These are phyloP conservation scores for Oxytorus armatus DNA, from an alignment of 2,888 invertebrate species.

Conservation along the genomic window DNA sequence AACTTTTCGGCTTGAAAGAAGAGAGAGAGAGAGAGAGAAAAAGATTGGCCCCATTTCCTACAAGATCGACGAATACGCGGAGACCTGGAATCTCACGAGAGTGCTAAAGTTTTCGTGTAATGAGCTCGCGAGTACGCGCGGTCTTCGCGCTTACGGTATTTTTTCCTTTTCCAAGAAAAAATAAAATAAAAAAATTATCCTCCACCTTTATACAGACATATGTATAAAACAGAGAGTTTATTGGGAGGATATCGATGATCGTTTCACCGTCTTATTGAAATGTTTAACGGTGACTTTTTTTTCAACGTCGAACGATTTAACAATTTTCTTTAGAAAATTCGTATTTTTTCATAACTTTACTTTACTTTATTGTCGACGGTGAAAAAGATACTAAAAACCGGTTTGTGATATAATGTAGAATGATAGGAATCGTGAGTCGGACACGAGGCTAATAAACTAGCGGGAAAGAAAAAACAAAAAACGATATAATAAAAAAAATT, in stretches of 20 bases:
- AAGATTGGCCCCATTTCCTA: constrained; percentile 52
- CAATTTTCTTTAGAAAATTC: constrained; percentile 8
- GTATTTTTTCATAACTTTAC: too few relatives aligned
- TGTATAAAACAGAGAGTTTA: constrained; percentile 15
- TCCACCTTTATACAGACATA: constrained; percentile 12
- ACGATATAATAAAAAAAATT: too few relatives aligned
- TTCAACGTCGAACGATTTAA: not conserved
- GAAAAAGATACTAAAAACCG: too few relatives aligned
- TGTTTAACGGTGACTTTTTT: constrained; percentile 31
- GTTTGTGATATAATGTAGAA: too few relatives aligned
- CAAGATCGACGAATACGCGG: constrained; percentile 52
- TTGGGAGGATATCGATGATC: constrained; percentile 50
- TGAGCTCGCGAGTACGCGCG: constrained; percentile 65
- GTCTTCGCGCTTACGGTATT: constrained; percentile 49
- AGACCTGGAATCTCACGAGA: constrained; percentile 31
- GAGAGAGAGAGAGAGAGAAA: too few relatives aligned
- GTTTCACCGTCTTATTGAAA: constrained; percentile 42
- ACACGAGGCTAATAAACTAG: too few relatives aligned
- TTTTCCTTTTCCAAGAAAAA: too few relatives aligned
- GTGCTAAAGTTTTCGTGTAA: constrained; percentile 71
- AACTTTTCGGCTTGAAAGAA: constrained; percentile 58
- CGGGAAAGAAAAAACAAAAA: too few relatives aligned
- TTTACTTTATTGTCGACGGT: too few relatives aligned
- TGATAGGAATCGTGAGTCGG: too few relatives aligned
- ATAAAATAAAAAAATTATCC: constrained; percentile 14